Base-by-base conservation (phyloP, 2,888 invertebrate genomes). In the Drymonia ruficornis region DNA sequence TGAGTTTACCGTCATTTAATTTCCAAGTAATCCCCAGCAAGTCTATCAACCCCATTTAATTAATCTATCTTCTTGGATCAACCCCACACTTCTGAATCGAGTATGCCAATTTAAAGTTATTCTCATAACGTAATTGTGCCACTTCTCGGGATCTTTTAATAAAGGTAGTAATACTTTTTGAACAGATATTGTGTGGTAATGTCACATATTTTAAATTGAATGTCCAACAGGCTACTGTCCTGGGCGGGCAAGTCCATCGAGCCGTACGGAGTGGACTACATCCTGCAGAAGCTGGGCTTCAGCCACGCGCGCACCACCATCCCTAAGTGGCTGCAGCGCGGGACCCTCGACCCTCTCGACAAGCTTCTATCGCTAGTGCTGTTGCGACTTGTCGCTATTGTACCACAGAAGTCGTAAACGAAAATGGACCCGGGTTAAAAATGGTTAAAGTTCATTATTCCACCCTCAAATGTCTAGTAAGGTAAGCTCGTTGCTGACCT, bases 281-380 rank as follows among this genome's bases (percentile, higher is more conserved):
- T 99, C 78, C 94, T 99, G 50, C 98, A 99, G 91, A 99, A 99
- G 90, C 94, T 99, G 43, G 99, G 99, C 46, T 99, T 99, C 87
- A 96, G 97, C 57, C 99, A 99, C 91, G 99, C 99, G 12, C 95
- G 99, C 65, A 98, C 98, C 67, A 99, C 99, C 54, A 99, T 99
- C 81, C 99, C 99, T 55, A 99, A 99, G 91, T 99, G 99, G 98
- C 95, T 99, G 93, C 99, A 99, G 89, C 94, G 99, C 53, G 99
- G 99, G 13, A 97, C 99, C 74, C 97, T 99, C 95, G 99, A 99
- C 93, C 99, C 99, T 0, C 91, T 99, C 52, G 99, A 99, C 91
- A 97, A 98, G 84, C 94, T 99, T 56, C 94, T 98, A 58, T 96
- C 98, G 12, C 93, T 97, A 13, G 94, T 97, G 67, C 95, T 97